Conservation (phyloP, 1,140 invertebrate species). For the Orchesella cincta region DNA sequence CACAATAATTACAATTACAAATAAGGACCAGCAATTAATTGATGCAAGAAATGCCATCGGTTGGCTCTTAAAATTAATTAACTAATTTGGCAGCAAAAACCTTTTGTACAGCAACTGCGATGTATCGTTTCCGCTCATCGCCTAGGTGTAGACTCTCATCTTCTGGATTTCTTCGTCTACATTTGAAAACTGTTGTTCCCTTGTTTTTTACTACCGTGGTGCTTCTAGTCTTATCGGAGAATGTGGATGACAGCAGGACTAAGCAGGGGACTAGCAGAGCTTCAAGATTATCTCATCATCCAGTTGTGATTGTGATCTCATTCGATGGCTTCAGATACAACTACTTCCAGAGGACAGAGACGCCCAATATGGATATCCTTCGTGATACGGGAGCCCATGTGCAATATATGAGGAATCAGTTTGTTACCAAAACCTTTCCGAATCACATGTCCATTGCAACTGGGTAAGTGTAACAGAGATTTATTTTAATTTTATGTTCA, state of each 20-base stretch:
- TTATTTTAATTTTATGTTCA: background rate
- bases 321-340: slow-evolving; percentile 73
- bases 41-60: too few relatives aligned
- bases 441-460: slow-evolving; percentile 79
- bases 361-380: slow-evolving; percentile 62
- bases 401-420: slow-evolving; percentile 65
- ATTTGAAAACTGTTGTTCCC: background rate
- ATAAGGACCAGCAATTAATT: too few relatives aligned
- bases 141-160: too few relatives aligned
- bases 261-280: background rate
- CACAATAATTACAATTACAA: too few relatives aligned
- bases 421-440: slow-evolving; percentile 60
- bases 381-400: slow-evolving; percentile 62
- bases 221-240: background rate
- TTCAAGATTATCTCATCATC: slow-evolving; percentile 54
- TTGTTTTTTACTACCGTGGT: background rate
- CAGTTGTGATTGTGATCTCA: slow-evolving; percentile 66
- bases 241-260: background rate
- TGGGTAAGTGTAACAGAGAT: slow-evolving; percentile 55
- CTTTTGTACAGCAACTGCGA: too few relatives aligned
- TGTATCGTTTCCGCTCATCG: too few relatives aligned
- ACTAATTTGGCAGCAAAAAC: too few relatives aligned
- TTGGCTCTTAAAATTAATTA: too few relatives aligned
- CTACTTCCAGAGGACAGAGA: slow-evolving; percentile 61
- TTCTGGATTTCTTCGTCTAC: slow-evolving; percentile 3